Percentiles rank a stretch among this genome's conserved stretches.
These are phyloP conservation scores for Daphoenositta chrysoptera DNA, from an alignment of 2,113 vertebrate genomes.

Conservation along the genomic window DNA sequence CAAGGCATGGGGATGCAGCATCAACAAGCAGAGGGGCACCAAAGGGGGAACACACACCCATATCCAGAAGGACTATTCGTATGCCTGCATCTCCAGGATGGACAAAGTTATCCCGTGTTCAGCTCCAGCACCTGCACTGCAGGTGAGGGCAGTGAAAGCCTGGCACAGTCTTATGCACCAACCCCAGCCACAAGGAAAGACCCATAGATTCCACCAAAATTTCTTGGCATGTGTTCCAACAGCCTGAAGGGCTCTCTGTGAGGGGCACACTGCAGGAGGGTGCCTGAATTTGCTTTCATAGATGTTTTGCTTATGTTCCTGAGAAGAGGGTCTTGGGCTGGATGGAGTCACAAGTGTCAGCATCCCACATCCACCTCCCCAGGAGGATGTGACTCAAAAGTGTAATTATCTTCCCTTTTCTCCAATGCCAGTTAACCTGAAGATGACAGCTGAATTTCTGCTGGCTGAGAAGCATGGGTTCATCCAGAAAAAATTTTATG, in stretches of 20 bases:
- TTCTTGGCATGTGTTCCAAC: fast-evolving
- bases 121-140: neutral
- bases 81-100: neutral
- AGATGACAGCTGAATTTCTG: neutral
- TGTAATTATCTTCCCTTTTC: neutral
- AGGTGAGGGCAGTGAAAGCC: neutral
- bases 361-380: neutral
- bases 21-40: neutral
- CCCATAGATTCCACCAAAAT: neutral
- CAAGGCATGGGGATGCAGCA: neutral
- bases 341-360: neutral
- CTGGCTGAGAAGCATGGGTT: neutral
- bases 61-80: fast-evolving
- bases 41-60: fast-evolving
- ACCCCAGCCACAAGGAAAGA: neutral
- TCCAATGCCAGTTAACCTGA: neutral
- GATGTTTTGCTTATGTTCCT: neutral
- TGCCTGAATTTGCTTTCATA: neutral
- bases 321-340: neutral
- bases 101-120: neutral
- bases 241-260: neutral
- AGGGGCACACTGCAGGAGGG: neutral
- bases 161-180: fast-evolving
- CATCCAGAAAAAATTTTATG: neutral
- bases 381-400: neutral